Base-by-base conservation (phyloP, 2,113 vertebrate genomes). In the Malurus alboscapulatus region DNA sequence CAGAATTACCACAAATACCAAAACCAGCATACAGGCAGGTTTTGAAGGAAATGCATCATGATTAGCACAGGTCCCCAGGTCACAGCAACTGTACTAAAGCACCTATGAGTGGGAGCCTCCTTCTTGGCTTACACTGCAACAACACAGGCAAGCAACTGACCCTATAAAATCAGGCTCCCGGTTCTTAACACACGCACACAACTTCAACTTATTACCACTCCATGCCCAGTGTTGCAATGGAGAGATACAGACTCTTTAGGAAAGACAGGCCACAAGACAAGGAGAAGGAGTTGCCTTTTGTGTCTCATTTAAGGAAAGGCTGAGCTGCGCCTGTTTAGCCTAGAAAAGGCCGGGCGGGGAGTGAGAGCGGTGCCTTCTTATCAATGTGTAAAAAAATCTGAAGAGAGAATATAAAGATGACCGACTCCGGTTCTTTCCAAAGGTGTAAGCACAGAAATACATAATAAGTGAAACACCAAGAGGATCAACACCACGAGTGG, bases 381-480 rank as follows among this genome's bases (percentile, higher is more conserved):
- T 10, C 17, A 32, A 5, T 1, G 11, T 5, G 26, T 1, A 12
- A 7, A 59, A 54, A 24, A 24, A 40, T 3, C 36, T 15, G 17
- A 48, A 45, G 11, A 34, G 3, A 42, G 2, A 5, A 4, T 2
- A 27, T 13, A 55, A 18, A 55, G 6, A 58, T 12, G 26, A 34
- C 17, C 4, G 5, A 29, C 3, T 11, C 14, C 1, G 2, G 12
- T 30, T 91, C 65, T 51, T 78, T 14, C 15, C 53, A 61, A 53
- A 27, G 12, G 6, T 0, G 3, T 10, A 36, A 54, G 18, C 10
- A 65, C 15, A 77, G 22, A 25, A 68, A 26, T 25, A 45, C 7
- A 0, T 0, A 20, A 0, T 3, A 54, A 29, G 19, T 15, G 42
- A 45, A 68, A 36, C 1, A 25, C 8, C 19, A 22, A 40, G 22